Evolutionary conservation across 1,140 invertebrate genomes (phyloP).

Genomic region (Leptonema lineaticorne): DNA sequence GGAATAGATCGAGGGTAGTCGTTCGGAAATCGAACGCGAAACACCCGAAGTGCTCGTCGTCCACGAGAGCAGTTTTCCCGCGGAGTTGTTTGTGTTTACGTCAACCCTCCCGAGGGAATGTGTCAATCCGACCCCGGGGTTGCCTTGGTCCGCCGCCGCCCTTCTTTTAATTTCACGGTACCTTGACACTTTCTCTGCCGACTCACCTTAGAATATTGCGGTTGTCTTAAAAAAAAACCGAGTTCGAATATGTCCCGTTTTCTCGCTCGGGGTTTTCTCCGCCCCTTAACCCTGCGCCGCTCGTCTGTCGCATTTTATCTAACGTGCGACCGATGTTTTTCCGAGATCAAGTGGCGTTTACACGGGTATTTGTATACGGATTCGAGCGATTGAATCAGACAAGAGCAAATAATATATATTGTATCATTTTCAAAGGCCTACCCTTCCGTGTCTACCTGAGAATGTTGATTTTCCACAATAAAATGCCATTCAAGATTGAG

Average conservation of each 20-base stretch:
- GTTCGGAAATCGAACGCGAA: constrained; percentile 14
- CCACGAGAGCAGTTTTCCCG: constrained; percentile 15
- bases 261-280: background rate
- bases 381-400: background rate
- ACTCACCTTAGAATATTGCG: constrained; percentile 14
- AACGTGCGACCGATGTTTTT: background rate
- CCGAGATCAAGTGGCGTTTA: background rate
- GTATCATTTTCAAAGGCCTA: too few relatives aligned
- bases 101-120: constrained; percentile 24
- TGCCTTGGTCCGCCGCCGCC: background rate
- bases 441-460: too few relatives aligned
- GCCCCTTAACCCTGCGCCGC: too few relatives aligned
- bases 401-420: too few relatives aligned
- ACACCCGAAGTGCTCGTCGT: constrained; percentile 9
- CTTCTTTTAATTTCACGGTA: constrained; percentile 38
- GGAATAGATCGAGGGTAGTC: too few relatives aligned
- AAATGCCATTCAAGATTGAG: too few relatives aligned
- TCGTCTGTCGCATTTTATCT: background rate
- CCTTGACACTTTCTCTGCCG: constrained; percentile 30
- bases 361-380: background rate
- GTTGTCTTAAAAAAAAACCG: too few relatives aligned
- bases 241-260: background rate
- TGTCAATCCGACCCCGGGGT: constrained; percentile 36
- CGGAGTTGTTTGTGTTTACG: constrained; percentile 33
- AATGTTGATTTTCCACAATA: too few relatives aligned